These are phyloP conservation scores for Clupea harengus DNA, from an alignment of 2,113 vertebrate genomes.

Conservation along the genomic window DNA sequence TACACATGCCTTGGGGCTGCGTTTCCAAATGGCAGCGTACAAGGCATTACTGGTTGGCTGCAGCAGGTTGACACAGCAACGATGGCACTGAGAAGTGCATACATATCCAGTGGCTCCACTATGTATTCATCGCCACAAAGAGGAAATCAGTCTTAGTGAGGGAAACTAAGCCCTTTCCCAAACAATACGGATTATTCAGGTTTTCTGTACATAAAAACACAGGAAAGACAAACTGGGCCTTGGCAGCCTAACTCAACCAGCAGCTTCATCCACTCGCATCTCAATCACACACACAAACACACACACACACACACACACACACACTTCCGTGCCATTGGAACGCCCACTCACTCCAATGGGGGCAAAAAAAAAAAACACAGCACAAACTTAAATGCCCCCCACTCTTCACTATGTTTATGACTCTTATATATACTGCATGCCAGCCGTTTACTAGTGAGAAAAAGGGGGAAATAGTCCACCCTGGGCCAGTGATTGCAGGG, in stretches of 20 bases:
- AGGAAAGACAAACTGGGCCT: background rate
- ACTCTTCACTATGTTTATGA: background rate
- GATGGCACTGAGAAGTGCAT: background rate
- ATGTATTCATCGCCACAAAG: background rate
- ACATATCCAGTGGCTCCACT: background rate
- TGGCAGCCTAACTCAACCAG: background rate
- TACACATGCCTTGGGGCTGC: background rate
- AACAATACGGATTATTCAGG: conserved; percentile 15
- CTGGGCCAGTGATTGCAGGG: conserved; percentile 48
- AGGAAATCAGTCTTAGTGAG: background rate
- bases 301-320: background rate
- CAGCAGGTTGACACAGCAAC: conserved; percentile 10
- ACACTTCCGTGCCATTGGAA: background rate
- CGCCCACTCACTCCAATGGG: background rate
- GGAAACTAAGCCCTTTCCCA: background rate
- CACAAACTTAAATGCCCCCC: conserved; percentile 27
- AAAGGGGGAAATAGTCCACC: conserved; percentile 49
- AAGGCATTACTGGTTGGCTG: background rate
- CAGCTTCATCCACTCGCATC: background rate
- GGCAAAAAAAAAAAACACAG: conserved; percentile 6
- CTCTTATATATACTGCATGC: conserved; percentile 8
- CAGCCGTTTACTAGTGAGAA: conserved; percentile 36
- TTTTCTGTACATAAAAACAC: background rate
- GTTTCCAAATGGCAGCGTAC: background rate
- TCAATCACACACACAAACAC: background rate